Evolutionary conservation across 2,113 vertebrate genomes (phyloP).

Genomic region (Saguinus imperator): DNA sequence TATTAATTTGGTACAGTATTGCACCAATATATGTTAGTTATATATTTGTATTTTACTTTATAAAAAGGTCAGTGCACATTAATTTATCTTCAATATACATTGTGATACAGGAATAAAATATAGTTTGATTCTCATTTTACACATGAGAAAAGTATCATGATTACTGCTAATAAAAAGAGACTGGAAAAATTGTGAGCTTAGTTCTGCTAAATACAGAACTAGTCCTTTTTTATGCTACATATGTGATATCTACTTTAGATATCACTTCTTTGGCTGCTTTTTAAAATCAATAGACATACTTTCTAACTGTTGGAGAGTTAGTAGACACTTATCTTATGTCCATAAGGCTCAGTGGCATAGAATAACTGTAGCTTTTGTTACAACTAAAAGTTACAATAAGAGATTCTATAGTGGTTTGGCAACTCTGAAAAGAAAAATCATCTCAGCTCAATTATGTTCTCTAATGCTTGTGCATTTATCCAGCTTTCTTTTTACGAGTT

Average conservation of each 20-base stretch:
- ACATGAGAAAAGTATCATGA: background rate
- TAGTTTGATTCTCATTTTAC: background rate
- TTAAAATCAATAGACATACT: background rate
- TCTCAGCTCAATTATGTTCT: background rate
- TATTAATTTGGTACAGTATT: background rate
- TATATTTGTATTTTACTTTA: background rate
- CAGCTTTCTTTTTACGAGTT: background rate
- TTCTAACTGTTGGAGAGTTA: background rate
- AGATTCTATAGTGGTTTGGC: background rate
- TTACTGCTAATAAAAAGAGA: background rate
- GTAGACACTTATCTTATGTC: background rate
- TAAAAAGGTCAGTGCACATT: background rate
- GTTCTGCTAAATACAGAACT: background rate
- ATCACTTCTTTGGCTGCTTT: background rate
- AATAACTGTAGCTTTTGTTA: background rate
- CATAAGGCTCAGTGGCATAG: background rate
- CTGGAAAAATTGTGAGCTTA: background rate
- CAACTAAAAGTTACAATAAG: background rate
- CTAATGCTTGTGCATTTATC: background rate
- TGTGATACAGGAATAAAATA: background rate
- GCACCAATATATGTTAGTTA: background rate
- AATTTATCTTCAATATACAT: background rate
- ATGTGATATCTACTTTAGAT: background rate
- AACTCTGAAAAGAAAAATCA: constrained; percentile 4
- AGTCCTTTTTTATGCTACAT: background rate